A percentile compares a stretch with the other conserved stretches of the same genome.
Conservation (phyloP, 2,113 vertebrate species). For the Saimiri boliviensis region DNA sequence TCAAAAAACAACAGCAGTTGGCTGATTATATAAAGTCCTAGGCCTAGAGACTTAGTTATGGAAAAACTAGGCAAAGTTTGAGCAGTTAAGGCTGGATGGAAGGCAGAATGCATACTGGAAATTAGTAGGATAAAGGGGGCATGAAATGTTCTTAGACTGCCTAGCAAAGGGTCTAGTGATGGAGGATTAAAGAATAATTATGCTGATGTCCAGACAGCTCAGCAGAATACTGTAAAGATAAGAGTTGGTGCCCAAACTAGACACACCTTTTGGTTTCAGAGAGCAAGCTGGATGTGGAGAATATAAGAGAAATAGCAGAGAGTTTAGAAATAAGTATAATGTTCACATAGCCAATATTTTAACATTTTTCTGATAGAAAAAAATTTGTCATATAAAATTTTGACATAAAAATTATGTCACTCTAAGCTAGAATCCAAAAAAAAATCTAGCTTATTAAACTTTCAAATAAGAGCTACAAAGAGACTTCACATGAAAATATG, state of each 20-base stretch:
- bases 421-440: not conserved
- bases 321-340: not conserved
- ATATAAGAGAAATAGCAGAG: not conserved
- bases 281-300: not conserved
- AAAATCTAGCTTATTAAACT: not conserved
- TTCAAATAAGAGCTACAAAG: not conserved
- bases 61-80: not conserved
- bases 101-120: not conserved
- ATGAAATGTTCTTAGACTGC: not conserved
- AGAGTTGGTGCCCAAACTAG: not conserved
- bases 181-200: not conserved
- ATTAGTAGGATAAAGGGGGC: not conserved
- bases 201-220: not conserved
- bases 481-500: not conserved
- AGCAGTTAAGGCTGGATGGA: not conserved
- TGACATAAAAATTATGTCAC: too few species aligned
- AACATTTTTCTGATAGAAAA: not conserved
- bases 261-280: slow-evolving; percentile 3
- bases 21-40: not conserved
- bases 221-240: not conserved
- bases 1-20: not conserved
- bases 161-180: not conserved
- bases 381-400: not conserved
- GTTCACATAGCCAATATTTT: not conserved
- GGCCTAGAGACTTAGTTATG: not conserved